Base-by-base conservation (phyloP, 30 jellyfish, hydroid and myxozoan genomes). In the Chrysaora quinquecirrha region DNA sequence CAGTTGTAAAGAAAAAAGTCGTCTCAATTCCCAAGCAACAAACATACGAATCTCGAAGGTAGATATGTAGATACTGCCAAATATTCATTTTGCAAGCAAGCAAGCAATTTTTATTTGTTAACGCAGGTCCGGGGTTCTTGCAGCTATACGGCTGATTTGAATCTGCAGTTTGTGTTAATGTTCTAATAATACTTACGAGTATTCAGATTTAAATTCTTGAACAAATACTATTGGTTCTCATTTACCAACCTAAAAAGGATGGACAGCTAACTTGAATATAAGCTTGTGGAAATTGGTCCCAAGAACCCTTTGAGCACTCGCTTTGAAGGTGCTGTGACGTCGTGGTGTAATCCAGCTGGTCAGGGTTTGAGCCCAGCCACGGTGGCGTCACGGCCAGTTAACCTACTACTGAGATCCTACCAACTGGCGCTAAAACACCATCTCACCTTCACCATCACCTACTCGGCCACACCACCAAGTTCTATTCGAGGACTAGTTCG, bases 31-130 rank as follows among this genome's bases (percentile, higher is more conserved):
- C 77, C 85, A 76, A 81, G 56, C 98, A 92, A 49, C 80, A 73
- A 63, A 47, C 75, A 9, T 76, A 47, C 71, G 98, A 92, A 82
- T 92, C 98, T 19, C 83, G 98, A 75, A 80, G 96, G 98, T 91
- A 35, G 21, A 34, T 72, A 16, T 30, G 63, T 4, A 4, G 18
- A 14, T 33, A 25, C 27, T 28, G 22, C 27, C 1, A 43, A 6
- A 3, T 68, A 0, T 22, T 25, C 18, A 2, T 19, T 30, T 21
- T 10, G 7, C 48, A 10, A 2, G 77, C 3, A 64, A 64, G 50
- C 7, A 2, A 2, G 54, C 10, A 64, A 9, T n/a, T n/a, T n/a
- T n/a, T n/a, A n/a, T n/a, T n/a, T n/a, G n/a, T n/a, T n/a, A n/a
- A n/a, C n/a, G n/a, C 58, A 43, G 9, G 58, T 43, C 9, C 12